Percentiles rank a stretch among this genome's conserved stretches.
These are phyloP conservation scores for Nudaria mundana DNA, from an alignment of 2,888 invertebrate genomes.

Conservation along the genomic window DNA sequence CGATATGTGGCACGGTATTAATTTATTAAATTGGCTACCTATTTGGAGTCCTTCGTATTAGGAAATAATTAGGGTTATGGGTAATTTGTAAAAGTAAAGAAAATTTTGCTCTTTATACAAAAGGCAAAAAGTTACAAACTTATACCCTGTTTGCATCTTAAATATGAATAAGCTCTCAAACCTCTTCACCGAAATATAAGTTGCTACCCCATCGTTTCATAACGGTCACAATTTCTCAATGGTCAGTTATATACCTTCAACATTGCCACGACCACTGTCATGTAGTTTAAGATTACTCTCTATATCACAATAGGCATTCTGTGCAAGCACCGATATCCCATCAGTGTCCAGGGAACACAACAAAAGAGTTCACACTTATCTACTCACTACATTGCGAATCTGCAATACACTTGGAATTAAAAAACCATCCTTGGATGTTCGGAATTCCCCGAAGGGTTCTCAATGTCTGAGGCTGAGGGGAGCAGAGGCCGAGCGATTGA, in stretches of 20 bases:
- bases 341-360: conserved; percentile 33
- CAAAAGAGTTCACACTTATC: conserved; percentile 52
- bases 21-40: no score
- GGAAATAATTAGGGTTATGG: no score
- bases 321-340: conserved; percentile 13
- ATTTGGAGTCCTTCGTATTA: no score
- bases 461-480: conserved; percentile 44
- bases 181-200: no score
- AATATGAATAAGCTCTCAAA: no score
- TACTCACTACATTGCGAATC: conserved; percentile 51
- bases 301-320: conserved; percentile 12
- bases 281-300: conserved; percentile 9
- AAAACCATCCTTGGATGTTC: conserved; percentile 53
- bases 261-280: conserved; percentile 21
- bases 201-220: no score
- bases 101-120: no score
- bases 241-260: no score
- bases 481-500: conserved; percentile 59
- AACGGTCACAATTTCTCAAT: neutral
- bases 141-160: no score
- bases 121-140: no score
- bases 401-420: conserved; percentile 57
- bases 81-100: no score
- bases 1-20: no score
- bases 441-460: conserved; percentile 55